Percentiles rank a stretch among this genome's conserved stretches.
These are phyloP conservation scores for Hystrix cristata DNA, from an alignment of 2,113 vertebrate species.

Conservation along the genomic window DNA sequence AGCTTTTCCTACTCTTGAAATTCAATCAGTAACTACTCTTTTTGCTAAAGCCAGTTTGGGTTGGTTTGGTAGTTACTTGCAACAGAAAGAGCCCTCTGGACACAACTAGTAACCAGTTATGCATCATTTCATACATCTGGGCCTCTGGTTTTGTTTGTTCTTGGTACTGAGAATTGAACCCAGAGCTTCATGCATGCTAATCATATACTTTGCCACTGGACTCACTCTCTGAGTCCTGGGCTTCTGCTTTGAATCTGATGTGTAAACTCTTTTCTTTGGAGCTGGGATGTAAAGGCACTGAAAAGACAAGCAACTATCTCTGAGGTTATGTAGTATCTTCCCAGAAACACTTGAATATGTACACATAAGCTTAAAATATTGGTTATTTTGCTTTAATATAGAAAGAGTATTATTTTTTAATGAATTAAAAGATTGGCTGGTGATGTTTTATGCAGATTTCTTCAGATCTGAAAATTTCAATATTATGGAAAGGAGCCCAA, in stretches of 20 bases:
- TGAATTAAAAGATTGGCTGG: conserved; percentile 59
- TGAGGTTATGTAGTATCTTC: neutral
- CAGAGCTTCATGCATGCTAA: neutral
- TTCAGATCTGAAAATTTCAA: conserved; percentile 55
- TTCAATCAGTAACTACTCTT: neutral
- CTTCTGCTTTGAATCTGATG: conserved; percentile 33
- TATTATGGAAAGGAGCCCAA: conserved; percentile 63
- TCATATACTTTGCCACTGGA: neutral
- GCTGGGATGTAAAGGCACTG: neutral
- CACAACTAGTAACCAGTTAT: neutral
- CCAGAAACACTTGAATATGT: conserved; percentile 5
- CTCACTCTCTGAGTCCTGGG: too few species aligned
- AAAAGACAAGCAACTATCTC: neutral
- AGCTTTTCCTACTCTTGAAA: neutral
- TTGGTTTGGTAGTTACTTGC: neutral
- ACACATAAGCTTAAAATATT: neutral
- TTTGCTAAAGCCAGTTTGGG: conserved; percentile 5
- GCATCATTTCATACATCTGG: neutral
- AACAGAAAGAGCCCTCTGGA: neutral
- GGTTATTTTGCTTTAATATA: conserved; percentile 36
- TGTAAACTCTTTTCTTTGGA: neutral
- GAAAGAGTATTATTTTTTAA: conserved; percentile 44
- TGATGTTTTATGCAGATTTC: conserved; percentile 62
- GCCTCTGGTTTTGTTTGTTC: neutral
- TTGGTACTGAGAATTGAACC: neutral